Evolutionary conservation across 2,113 vertebrate genomes (phyloP).

Genomic region (Hydropotes inermis): DNA sequence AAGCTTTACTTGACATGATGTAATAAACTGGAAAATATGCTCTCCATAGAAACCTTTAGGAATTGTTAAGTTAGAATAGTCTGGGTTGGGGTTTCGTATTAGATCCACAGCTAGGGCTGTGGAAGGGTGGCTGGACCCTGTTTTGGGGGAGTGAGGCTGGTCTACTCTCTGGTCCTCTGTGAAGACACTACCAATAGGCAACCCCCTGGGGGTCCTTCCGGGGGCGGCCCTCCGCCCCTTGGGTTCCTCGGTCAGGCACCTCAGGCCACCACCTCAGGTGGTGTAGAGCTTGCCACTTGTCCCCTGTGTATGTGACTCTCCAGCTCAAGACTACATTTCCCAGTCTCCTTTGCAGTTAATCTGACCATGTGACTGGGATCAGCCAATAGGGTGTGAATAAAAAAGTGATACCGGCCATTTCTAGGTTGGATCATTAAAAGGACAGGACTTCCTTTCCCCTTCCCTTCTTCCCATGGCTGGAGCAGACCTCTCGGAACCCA

Average conservation of each 20-base stretch:
- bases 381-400: background rate
- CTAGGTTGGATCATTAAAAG: background rate
- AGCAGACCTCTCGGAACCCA: background rate
- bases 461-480: background rate
- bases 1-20: background rate
- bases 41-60: background rate
- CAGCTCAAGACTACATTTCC: conserved; percentile 37
- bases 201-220: background rate
- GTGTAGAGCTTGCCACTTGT: background rate
- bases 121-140: background rate
- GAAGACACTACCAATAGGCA: background rate
- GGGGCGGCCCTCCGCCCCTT: background rate
- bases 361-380: background rate
- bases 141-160: background rate
- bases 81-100: background rate
- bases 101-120: background rate
- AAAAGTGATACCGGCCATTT: background rate
- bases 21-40: background rate
- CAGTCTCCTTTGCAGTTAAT: background rate
- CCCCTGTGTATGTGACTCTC: background rate
- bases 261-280: background rate
- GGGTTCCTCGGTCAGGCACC: background rate
- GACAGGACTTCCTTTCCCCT: background rate
- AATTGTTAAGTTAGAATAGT: background rate
- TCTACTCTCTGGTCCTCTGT: background rate